These are phyloP conservation scores for Chiroxiphia lanceolata DNA, from an alignment of 2,797 vertebrate species.

Conservation along the genomic window DNA sequence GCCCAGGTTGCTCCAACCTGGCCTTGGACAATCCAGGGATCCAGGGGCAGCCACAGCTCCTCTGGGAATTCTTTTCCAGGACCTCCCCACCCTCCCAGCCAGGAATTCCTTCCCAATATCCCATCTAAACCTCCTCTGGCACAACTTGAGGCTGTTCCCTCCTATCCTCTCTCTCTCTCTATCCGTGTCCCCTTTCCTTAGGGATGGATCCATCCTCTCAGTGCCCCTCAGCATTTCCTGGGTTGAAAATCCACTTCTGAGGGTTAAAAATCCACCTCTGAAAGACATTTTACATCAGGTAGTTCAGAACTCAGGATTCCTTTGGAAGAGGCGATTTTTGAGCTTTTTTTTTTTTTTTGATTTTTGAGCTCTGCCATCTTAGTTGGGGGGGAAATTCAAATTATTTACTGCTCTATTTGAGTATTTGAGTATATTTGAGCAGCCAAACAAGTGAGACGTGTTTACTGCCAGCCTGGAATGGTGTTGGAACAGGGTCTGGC, in stretches of 20 bases:
- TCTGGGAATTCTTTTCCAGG: too few relatives aligned
- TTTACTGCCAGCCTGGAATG: not conserved
- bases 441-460: not conserved
- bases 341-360: too few relatives aligned
- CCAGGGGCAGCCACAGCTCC: too few relatives aligned
- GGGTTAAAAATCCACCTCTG: too few relatives aligned
- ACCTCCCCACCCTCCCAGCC: not conserved
- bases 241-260: too few relatives aligned
- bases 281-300: accelerated
- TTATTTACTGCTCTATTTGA: not conserved
- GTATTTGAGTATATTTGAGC: not conserved
- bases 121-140: not conserved
- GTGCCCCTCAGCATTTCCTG: not conserved
- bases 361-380: not conserved
- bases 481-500: slow-evolving; percentile 3
- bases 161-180: too few relatives aligned
- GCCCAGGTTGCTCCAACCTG: not conserved
- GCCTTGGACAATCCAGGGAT: accelerated
- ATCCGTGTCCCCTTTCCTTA: accelerated
- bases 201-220: not conserved
- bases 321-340: not conserved
- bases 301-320: accelerated
- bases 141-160: accelerated
- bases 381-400: not conserved
- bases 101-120: not conserved